Evolutionary conservation across 2,113 vertebrate species (phyloP).

Genomic region (Pomatorhinus ruficollis): DNA sequence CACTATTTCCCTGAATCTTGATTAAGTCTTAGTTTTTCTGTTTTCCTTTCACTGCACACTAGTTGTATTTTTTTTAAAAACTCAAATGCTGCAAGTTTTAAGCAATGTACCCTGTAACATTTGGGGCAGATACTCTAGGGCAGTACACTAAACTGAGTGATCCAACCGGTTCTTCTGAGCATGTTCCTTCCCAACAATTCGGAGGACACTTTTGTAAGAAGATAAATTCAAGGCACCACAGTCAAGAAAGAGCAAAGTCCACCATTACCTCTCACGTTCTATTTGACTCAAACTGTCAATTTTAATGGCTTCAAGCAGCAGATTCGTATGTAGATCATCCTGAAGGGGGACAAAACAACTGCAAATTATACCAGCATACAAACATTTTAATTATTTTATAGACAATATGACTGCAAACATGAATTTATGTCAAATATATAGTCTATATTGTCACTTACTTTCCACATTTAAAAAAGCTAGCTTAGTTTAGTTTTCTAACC

Average conservation of each 20-base stretch:
- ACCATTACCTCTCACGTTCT: conserved; percentile 89
- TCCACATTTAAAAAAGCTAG: neutral
- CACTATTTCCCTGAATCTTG: neutral
- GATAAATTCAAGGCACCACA: neutral
- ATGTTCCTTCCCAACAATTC: neutral
- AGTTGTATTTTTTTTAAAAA: neutral
- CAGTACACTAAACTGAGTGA: neutral
- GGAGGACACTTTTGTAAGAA: neutral
- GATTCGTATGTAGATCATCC: conserved; percentile 88
- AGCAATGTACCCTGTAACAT: neutral
- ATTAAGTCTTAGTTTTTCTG: neutral
- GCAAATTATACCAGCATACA: neutral
- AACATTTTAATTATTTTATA: neutral
- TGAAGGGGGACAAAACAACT: conserved; percentile 55
- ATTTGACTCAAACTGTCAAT: conserved; percentile 93
- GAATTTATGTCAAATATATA: neutral
- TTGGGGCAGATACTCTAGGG: neutral
- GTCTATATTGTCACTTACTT: neutral
- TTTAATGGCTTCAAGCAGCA: conserved; percentile 94
- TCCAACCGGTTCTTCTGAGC: neutral
- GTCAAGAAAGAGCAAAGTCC: neutral
- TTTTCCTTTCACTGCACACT: neutral
- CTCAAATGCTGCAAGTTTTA: neutral
- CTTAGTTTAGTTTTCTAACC: neutral
- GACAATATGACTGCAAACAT: neutral